Conservation (phyloP, 2,113 vertebrate genomes). For the pig (Sus scrofa) region DNA sequence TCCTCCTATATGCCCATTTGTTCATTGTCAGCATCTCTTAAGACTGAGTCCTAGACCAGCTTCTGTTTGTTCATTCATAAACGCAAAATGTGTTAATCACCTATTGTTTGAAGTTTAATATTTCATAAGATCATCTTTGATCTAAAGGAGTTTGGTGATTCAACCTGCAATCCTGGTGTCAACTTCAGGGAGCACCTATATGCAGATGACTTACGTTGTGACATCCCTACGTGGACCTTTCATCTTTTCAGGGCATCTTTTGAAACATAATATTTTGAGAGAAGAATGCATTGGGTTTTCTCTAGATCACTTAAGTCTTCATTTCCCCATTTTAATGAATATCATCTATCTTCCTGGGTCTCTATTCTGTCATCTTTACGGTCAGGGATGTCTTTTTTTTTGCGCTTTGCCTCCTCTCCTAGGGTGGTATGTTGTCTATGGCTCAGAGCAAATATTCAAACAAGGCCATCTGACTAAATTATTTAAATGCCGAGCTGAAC, state of each 20-base stretch:
- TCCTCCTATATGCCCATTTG: neutral
- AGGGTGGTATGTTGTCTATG: neutral
- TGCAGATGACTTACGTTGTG: neutral
- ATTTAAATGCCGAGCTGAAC: constrained; percentile 56
- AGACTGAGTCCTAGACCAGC: neutral
- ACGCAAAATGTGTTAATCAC: constrained; percentile 3
- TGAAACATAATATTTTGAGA: constrained; percentile 16
- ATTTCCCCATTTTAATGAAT: constrained; percentile 27
- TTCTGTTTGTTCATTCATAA: neutral
- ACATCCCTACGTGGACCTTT: neutral
- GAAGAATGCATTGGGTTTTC: neutral
- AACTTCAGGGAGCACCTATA: neutral
- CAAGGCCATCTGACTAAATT: constrained; percentile 53
- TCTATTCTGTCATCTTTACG: neutral
- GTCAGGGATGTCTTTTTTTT: constrained; percentile 38
- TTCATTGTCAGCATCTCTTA: neutral
- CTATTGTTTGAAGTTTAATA: constrained; percentile 4
- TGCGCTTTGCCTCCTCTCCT: constrained; percentile 31
- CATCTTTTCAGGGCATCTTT: neutral
- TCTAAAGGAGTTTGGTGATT: constrained; percentile 13
- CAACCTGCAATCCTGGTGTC: neutral
- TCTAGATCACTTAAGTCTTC: neutral
- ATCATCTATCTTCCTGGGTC: constrained; percentile 5
- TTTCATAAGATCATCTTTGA: constrained; percentile 1
- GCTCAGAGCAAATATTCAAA: constrained; percentile 54